A percentile compares a stretch with the other conserved stretches of the same genome.
Evolutionary conservation across 1,140 invertebrate species (phyloP).

Genomic region (Teleopsis dalmanni): DNA sequence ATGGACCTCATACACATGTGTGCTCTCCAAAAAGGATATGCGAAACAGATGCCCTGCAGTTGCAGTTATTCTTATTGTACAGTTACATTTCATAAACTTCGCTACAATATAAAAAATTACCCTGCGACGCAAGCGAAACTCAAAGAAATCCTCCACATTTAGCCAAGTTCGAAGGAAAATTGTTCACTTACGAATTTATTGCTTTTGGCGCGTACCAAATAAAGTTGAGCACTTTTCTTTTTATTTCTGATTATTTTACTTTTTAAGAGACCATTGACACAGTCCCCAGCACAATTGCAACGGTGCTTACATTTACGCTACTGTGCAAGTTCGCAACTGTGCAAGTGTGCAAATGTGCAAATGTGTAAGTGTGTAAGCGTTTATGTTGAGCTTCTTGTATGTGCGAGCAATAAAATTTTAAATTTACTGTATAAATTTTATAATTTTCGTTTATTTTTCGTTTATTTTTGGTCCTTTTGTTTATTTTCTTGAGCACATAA

Average conservation of each 20-base stretch:
- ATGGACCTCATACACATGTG: background rate
- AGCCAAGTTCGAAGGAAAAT: background rate
- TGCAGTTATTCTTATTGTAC: background rate
- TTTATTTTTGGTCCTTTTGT: no score
- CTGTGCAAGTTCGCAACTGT: background rate
- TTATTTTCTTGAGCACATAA: no score
- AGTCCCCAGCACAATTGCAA: constrained; percentile 3
- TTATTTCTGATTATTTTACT: background rate
- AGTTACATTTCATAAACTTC: background rate
- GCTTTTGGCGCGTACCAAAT: background rate
- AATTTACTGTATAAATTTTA: no score
- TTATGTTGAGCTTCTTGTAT: no score
- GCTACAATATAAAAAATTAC: background rate
- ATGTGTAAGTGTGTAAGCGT: background rate
- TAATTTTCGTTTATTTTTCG: no score
- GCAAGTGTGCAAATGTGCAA: background rate
- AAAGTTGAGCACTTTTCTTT: background rate
- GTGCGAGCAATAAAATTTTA: background rate
- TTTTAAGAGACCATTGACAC: background rate
- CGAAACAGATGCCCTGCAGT: background rate
- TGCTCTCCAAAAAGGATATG: no score
- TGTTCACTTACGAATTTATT: constrained; percentile 4
- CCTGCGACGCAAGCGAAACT: background rate
- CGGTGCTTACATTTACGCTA: background rate
- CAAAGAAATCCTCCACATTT: background rate